Evolutionary conservation across 2,113 vertebrate genomes (phyloP), one percentile per base, ranked within the genome.

Genomic region (Tragelaphus strepsiceros): DNA sequence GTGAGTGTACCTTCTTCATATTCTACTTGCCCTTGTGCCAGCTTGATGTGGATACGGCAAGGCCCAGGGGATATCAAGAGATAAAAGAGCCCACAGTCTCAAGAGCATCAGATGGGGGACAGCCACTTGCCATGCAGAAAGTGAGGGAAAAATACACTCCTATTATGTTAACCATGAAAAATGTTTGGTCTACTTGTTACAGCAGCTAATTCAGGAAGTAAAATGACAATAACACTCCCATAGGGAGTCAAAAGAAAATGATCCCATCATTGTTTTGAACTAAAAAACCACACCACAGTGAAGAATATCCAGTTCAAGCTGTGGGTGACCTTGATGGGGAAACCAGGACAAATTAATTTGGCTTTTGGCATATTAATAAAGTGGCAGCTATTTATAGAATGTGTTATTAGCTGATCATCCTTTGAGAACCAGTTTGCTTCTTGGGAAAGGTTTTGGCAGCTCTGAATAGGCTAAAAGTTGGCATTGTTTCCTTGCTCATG

Each of bases 391-490:
- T 94, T 97, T 97, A 94, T 86, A 97, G 71, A 88, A 86, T 5
- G 46, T 87, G 58, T 89, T 49, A 59, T 94, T 94, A 92, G 56
- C 61, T 91, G 82, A 80, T 80, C 59, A 59, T 91, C 53, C 85
- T 96, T 80, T 94, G 97, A 94, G 88, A 95, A 94, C 43, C 46
- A 94, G 82, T 96, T 87, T 96, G 77, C 88, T 93, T 94, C 88
- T 83, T 58, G 15, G 88, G 84, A 59, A 95, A 88, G 67, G 43
- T 94, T 85, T 94, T 87, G 61, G 95, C 84, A 85, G 28, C 54
- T 83, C 24, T 90, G 49, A 84, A 51, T 19, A 92, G 80, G 71
- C 54, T 78, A n/a, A 35, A 39, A 49, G 49, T 54, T 85, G 71
- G 54, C 54, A 39, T 64, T 74, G 53, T 83, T 82, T 78, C 93